Evolutionary conservation across 2,113 vertebrate species (phyloP).

Genomic region (Apodemus speciosus): DNA sequence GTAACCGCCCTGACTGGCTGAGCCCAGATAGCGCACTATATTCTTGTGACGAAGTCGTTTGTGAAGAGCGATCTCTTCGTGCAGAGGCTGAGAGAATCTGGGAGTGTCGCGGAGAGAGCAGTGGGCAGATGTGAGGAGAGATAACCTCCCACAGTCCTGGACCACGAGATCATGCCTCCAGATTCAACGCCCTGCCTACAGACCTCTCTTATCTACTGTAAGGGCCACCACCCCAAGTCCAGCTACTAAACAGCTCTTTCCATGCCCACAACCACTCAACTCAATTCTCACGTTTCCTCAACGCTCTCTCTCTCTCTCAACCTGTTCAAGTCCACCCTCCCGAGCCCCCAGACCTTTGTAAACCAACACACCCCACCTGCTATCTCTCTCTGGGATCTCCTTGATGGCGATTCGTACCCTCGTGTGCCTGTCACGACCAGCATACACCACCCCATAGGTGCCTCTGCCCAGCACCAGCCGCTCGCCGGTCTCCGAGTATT

Average conservation of each 20-base stretch:
- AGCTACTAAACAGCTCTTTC: background rate
- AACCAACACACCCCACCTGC: slow-evolving; percentile 82
- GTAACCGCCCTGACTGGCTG: slow-evolving; percentile 92
- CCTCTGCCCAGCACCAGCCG: slow-evolving; percentile 93
- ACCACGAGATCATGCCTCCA: background rate
- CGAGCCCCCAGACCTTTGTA: accelerated
- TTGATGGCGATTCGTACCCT: slow-evolving; percentile 96
- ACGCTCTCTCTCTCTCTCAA: no score
- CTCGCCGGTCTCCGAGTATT: slow-evolving; percentile 88
- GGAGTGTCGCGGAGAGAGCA: background rate
- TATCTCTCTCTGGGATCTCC: slow-evolving; percentile 94
- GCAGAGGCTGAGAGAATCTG: slow-evolving; percentile 94
- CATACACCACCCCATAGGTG: slow-evolving; percentile 93
- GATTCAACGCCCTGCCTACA: background rate
- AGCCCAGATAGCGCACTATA: slow-evolving; percentile 95
- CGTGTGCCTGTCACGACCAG: slow-evolving; percentile 91
- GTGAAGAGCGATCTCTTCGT: slow-evolving; percentile 95
- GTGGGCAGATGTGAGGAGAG: background rate
- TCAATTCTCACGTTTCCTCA: background rate
- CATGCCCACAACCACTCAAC: background rate
- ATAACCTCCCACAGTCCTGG: background rate
- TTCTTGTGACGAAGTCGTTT: slow-evolving; percentile 93
- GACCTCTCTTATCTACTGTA: background rate
- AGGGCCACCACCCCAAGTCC: background rate
- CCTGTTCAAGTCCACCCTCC: background rate